phyloP scores from a whole-genome alignment of 2,113 vertebrate species.

The Rhabdomys dilectus region DNA sequence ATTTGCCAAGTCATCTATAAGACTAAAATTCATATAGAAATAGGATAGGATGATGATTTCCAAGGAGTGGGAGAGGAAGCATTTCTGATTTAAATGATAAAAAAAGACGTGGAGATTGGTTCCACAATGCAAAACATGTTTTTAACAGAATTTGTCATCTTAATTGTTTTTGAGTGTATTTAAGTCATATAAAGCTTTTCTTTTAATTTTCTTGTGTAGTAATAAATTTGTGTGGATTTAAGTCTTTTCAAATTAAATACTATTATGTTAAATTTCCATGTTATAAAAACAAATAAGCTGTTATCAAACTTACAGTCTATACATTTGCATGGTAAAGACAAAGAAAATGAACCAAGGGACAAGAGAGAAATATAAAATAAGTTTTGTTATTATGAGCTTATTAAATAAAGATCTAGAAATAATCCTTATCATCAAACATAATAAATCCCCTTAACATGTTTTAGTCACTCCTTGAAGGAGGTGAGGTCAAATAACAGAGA shows the following conservation, averaged over 20 bases:
- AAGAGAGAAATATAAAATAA: constrained; percentile 13
- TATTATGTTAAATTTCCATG: background rate
- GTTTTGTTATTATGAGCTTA: constrained; percentile 11
- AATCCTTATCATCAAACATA: background rate
- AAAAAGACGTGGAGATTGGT: background rate
- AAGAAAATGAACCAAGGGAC: background rate
- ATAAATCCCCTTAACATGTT: background rate
- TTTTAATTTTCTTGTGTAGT: background rate
- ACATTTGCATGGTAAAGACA: background rate
- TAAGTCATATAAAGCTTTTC: background rate
- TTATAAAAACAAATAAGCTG: background rate
- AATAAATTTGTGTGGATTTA: background rate
- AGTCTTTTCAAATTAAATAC: background rate
- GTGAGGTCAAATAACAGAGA: background rate
- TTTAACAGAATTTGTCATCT: background rate
- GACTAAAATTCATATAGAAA: background rate
- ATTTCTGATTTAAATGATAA: background rate
- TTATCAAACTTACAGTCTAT: background rate
- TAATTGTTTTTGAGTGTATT: background rate
- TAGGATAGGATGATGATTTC: background rate
- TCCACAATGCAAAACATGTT: background rate
- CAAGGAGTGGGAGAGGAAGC: background rate
- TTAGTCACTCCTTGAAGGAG: background rate
- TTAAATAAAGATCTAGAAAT: background rate
- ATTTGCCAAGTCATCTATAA: background rate